A percentile compares a stretch with the other conserved stretches of the same genome.
Evolutionary conservation across 2,113 vertebrate species (phyloP).

Genomic region (Dromiciops gliroides): DNA sequence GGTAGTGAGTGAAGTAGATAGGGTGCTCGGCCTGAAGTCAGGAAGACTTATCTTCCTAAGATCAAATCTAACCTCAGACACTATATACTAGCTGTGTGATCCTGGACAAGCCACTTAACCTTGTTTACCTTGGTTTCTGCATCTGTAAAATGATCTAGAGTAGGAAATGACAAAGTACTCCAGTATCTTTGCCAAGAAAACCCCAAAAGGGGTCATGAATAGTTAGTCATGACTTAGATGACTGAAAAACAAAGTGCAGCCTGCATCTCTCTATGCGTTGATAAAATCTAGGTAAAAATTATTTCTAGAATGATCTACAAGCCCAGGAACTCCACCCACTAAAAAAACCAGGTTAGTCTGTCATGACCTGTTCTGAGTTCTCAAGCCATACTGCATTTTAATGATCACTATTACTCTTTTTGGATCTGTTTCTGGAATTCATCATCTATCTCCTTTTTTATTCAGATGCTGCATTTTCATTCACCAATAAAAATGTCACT

Average conservation of each 20-base stretch:
- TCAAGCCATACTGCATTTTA: background rate
- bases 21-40: no score
- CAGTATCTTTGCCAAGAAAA: no score
- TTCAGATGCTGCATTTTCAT: background rate
- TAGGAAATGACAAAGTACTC: no score
- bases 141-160: no score
- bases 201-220: no score
- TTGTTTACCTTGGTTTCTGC: no score
- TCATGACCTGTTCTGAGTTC: background rate
- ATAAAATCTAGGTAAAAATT: background rate
- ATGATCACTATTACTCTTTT: background rate
- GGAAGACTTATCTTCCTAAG: no score
- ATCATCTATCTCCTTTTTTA: background rate
- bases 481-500: background rate
- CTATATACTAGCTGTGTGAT: no score
- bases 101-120: no score
- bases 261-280: background rate
- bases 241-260: background rate
- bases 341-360: background rate
- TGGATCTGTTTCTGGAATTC: background rate
- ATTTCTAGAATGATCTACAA: background rate
- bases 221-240: no score
- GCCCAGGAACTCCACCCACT: background rate
- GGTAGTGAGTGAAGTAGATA: no score
- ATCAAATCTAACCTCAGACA: no score